Conservation (phyloP, 2,888 invertebrate species). For the Heliconius erato region DNA sequence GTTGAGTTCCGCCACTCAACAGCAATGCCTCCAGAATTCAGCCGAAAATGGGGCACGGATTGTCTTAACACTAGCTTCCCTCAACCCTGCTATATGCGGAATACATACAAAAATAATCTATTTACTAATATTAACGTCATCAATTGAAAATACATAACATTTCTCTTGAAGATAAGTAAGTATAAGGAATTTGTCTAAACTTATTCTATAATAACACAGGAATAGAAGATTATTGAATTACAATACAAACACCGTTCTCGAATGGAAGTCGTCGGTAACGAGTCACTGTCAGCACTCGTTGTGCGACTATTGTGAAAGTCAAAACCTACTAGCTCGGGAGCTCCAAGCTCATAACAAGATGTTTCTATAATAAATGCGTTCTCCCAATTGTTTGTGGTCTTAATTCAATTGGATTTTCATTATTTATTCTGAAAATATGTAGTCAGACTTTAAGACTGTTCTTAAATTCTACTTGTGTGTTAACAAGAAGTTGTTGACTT, state of each 20-base stretch:
- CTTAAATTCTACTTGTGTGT: background rate
- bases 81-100: too few relatives aligned
- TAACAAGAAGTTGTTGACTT: too few relatives aligned
- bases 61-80: too few relatives aligned
- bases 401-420: background rate
- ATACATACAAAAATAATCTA: background rate
- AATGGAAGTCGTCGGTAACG: slow-evolving; percentile 65
- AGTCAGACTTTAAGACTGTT: too few relatives aligned
- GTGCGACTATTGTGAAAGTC: slow-evolving; percentile 55
- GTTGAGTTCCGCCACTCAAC: too few relatives aligned
- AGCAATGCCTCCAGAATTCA: too few relatives aligned
- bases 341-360: slow-evolving; percentile 38
- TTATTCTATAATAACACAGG: background rate
- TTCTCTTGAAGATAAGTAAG: background rate
- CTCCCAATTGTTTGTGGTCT: slow-evolving; percentile 4
- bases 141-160: background rate
- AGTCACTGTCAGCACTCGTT: slow-evolving; percentile 54
- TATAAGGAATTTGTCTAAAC: background rate
- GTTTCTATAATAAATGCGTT: slow-evolving; percentile 34
- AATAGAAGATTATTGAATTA: slow-evolving; percentile 27
- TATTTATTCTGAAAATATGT: too few relatives aligned
- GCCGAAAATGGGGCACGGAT: too few relatives aligned
- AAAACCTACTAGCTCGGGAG: slow-evolving; percentile 30
- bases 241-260: slow-evolving; percentile 53
- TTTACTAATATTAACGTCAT: background rate